phyloP scores from a whole-genome alignment of 1,140 invertebrate genomes.

The Eriosoma lanigerum region DNA sequence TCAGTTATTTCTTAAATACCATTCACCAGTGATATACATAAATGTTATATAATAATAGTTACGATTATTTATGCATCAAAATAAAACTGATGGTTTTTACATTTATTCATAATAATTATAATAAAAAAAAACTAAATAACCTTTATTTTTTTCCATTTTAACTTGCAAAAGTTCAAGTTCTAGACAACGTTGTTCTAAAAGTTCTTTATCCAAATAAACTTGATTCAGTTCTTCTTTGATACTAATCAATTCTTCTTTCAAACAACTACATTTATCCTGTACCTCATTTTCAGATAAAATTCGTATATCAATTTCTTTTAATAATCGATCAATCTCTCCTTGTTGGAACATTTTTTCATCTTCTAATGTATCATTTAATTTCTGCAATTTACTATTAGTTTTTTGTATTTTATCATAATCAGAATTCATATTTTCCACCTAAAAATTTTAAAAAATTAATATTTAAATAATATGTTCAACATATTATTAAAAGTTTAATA shows the following conservation, averaged over 20 bases:
- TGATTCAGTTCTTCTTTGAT: slow-evolving; percentile 75
- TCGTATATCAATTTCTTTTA: slow-evolving; percentile 69
- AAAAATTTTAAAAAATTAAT: slow-evolving; percentile 55
- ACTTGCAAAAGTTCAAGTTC: slow-evolving; percentile 72
- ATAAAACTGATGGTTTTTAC: no score
- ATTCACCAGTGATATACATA: no score
- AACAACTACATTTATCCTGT: slow-evolving; percentile 73
- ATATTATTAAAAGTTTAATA: neutral
- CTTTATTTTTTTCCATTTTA: slow-evolving; percentile 75
- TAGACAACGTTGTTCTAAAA: slow-evolving; percentile 77
- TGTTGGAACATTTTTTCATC: slow-evolving; percentile 75
- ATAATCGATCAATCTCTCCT: slow-evolving; percentile 69
- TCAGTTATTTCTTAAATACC: neutral
- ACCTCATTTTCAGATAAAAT: slow-evolving; percentile 63
- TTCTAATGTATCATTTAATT: slow-evolving; percentile 70
- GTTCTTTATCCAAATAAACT: slow-evolving; percentile 68
- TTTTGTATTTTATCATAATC: slow-evolving; percentile 79
- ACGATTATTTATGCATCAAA: no score
- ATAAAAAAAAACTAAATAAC: slow-evolving; percentile 58
- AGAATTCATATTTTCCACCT: slow-evolving; percentile 71
- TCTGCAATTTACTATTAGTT: slow-evolving; percentile 70
- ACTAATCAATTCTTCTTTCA: slow-evolving; percentile 73
- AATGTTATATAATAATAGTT: no score
- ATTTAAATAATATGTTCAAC: no score
- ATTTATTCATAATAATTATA: slow-evolving; percentile 5